These are phyloP conservation scores for Gortyna flavago DNA, from an alignment of 2,888 invertebrate species.

Conservation along the genomic window DNA sequence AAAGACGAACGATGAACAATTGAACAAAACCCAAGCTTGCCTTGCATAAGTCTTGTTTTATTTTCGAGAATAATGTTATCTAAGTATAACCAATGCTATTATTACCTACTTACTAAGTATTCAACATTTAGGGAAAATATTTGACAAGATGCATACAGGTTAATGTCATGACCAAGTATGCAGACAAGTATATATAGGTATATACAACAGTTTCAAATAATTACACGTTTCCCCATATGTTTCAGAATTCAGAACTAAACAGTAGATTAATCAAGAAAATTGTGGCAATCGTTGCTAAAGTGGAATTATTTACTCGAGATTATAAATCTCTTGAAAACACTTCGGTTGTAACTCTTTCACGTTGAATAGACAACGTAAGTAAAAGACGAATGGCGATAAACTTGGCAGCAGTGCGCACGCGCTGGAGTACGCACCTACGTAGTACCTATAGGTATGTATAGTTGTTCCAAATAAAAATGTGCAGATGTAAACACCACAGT, in stretches of 20 bases:
- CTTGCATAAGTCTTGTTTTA: not conserved
- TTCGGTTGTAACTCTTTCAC: slow-evolving; percentile 66
- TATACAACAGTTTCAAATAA: not conserved
- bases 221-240: not conserved
- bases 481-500: slow-evolving; percentile 67
- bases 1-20: not conserved
- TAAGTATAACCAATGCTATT: not conserved
- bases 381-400: slow-evolving; percentile 71
- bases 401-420: slow-evolving; percentile 68
- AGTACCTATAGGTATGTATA: slow-evolving; percentile 24
- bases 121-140: not conserved
- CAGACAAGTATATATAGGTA: not conserved
- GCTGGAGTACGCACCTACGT: slow-evolving; percentile 58
- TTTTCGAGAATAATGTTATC: not conserved
- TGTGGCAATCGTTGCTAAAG: slow-evolving; percentile 64
- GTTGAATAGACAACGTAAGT: slow-evolving; percentile 66
- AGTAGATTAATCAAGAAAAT: slow-evolving; percentile 66
- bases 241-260: slow-evolving; percentile 25
- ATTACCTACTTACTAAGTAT: too few relatives aligned
- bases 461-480: slow-evolving; percentile 68
- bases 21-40: not conserved
- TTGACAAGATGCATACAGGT: not conserved
- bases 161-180: not conserved
- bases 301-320: slow-evolving; percentile 70
- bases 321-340: slow-evolving; percentile 72